These are phyloP conservation scores for Sebastes matsubarae DNA, from an alignment of 2,797 vertebrate genomes.

Conservation along the genomic window DNA sequence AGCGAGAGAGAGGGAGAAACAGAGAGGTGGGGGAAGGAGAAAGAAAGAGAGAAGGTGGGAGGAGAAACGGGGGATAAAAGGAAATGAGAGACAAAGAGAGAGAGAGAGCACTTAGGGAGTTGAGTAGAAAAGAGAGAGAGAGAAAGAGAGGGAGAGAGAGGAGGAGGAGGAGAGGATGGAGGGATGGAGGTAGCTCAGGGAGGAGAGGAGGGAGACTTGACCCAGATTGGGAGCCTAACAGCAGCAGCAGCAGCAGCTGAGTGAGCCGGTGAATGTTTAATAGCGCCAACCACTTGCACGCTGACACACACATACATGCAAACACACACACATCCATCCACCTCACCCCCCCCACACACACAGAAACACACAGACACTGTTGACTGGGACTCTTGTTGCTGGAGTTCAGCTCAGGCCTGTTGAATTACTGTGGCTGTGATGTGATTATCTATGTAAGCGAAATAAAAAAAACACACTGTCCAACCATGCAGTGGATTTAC, in stretches of 20 bases:
- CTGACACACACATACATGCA: slow-evolving; percentile 29
- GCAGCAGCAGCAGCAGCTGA: slow-evolving; percentile 71
- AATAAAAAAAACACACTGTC: slow-evolving; percentile 35
- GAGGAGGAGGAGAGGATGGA: slow-evolving; percentile 53
- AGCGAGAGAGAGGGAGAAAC: slow-evolving; percentile 19
- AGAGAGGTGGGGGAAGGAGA: slow-evolving; percentile 28
- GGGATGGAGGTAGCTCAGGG: slow-evolving; percentile 76
- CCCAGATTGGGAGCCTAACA: slow-evolving; percentile 80
- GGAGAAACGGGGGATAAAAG: slow-evolving; percentile 35
- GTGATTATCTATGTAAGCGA: slow-evolving; percentile 36
- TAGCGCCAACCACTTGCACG: slow-evolving; percentile 68
- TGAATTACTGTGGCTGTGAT: slow-evolving; percentile 61
- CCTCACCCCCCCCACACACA: slow-evolving; percentile 38
- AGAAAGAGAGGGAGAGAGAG: neutral
- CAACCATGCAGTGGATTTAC: slow-evolving; percentile 27
- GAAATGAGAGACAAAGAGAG: slow-evolving; percentile 29
- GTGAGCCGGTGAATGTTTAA: slow-evolving; percentile 82
- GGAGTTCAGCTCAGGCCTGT: slow-evolving; percentile 71
- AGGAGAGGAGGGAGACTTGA: slow-evolving; percentile 79
- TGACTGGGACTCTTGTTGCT: slow-evolving; percentile 79
- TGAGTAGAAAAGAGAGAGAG: slow-evolving; percentile 31
- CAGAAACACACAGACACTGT: slow-evolving; percentile 59
- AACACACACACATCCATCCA: neutral
- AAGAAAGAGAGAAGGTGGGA: slow-evolving; percentile 26
- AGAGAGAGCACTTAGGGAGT: slow-evolving; percentile 36